A percentile compares a stretch with the other conserved stretches of the same genome.
Conservation (phyloP, 2,797 vertebrate genomes). For the Pangasius djambal region DNA sequence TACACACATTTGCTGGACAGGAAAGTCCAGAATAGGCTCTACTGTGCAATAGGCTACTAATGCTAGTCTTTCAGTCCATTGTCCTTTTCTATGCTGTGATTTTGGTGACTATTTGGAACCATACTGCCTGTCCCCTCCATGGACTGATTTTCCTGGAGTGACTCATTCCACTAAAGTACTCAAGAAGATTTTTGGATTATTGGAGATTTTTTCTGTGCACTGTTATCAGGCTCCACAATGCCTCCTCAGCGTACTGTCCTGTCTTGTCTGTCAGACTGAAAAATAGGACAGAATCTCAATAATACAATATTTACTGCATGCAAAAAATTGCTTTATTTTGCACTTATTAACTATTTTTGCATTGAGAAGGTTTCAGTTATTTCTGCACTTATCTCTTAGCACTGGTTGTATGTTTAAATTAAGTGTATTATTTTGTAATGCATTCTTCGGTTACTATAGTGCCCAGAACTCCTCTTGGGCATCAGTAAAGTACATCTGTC, state of each 20-base stretch:
- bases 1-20: not conserved
- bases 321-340: not conserved
- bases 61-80: not conserved
- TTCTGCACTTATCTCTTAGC: not conserved
- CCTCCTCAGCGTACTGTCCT: not conserved
- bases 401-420: not conserved
- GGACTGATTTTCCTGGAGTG: not conserved
- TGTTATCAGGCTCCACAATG: not conserved
- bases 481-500: conserved; percentile 15
- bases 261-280: not conserved
- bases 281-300: too few relatives aligned
- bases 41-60: not conserved
- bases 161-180: not conserved
- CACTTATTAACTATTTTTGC: not conserved
- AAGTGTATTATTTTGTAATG: not conserved
- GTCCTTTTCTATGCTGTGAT: not conserved
- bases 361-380: not conserved
- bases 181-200: too few relatives aligned
- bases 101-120: not conserved
- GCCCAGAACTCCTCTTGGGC: not conserved
- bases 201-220: not conserved
- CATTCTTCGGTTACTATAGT: not conserved
- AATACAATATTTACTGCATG: not conserved
- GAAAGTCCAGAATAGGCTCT: not conserved
- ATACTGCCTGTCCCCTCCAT: not conserved